Evolutionary conservation across 2,113 vertebrate species (phyloP).

Genomic region (Phyllostomus hastatus): DNA sequence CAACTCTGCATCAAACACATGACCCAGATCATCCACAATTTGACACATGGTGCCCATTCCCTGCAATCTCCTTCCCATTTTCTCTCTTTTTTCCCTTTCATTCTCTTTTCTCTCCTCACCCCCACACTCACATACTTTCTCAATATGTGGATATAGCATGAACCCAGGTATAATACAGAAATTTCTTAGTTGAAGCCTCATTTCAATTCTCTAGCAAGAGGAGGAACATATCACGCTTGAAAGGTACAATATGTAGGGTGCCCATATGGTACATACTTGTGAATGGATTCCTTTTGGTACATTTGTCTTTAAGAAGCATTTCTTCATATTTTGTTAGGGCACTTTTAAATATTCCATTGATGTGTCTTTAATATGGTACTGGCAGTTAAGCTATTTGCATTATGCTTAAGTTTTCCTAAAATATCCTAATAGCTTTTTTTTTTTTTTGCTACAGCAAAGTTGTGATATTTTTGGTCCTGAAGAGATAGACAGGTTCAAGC

Average conservation of each 20-base stretch:
- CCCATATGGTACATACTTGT: not conserved
- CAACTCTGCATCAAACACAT: not conserved
- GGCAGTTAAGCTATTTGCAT: not conserved
- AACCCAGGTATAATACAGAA: not conserved
- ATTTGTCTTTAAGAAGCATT: slow-evolving; percentile 25
- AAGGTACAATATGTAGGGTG: not conserved
- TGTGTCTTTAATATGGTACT: slow-evolving; percentile 17
- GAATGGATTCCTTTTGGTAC: slow-evolving; percentile 26
- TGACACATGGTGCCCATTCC: not conserved
- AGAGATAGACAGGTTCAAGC: slow-evolving; percentile 41
- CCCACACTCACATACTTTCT: not conserved
- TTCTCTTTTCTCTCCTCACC: not conserved
- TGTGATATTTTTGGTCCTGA: slow-evolving; percentile 48
- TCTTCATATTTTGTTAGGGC: not conserved
- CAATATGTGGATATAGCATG: not conserved
- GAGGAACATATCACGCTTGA: not conserved
- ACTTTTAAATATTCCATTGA: not conserved
- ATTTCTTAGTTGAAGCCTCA: not conserved
- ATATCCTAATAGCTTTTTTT: not conserved
- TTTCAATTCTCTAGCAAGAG: not conserved
- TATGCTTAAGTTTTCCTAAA: slow-evolving; percentile 32
- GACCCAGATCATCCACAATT: not conserved
- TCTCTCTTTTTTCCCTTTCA: not conserved
- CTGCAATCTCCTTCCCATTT: not conserved
- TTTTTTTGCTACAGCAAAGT: slow-evolving; percentile 25